Conservation (phyloP, 2,888 invertebrate genomes). For the Lepas anatifera region DNA sequence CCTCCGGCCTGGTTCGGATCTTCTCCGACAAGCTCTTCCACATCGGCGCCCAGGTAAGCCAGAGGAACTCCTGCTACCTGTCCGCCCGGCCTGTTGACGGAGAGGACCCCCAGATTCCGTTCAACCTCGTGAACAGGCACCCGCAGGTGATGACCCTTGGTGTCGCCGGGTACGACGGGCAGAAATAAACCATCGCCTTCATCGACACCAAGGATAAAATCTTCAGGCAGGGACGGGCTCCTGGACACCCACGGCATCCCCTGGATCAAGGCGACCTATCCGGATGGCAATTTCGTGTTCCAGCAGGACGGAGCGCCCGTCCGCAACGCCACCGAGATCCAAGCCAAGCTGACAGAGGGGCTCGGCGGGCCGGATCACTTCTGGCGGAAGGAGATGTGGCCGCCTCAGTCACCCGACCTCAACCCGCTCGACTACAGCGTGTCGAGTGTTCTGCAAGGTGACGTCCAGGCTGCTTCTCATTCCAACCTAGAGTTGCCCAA, state of each 20-base stretch:
- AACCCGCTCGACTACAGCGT: neutral
- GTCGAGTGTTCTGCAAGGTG: neutral
- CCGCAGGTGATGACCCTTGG: neutral
- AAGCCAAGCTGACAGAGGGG: too few relatives aligned
- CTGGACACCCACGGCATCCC: too few relatives aligned
- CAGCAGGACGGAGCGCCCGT: too few relatives aligned
- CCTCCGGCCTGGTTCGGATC: too few relatives aligned
- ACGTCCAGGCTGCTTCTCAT: neutral
- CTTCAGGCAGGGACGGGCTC: too few relatives aligned
- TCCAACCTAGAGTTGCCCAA: neutral
- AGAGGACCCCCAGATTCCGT: neutral
- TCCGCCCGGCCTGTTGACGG: neutral
- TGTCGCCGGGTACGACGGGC: too few relatives aligned
- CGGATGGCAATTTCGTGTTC: too few relatives aligned
- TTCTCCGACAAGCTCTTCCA: neutral
- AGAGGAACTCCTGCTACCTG: neutral
- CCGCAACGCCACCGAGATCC: too few relatives aligned
- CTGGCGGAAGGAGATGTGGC: neutral
- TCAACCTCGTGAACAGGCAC: neutral
- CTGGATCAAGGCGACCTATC: too few relatives aligned
- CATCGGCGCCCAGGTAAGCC: neutral
- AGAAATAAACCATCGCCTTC: too few relatives aligned
- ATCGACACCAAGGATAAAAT: too few relatives aligned
- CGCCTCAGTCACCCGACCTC: neutral
- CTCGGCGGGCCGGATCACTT: too few relatives aligned